These are phyloP conservation scores for Lepidostoma basale DNA, from an alignment of 1,140 invertebrate genomes.

Conservation along the genomic window DNA sequence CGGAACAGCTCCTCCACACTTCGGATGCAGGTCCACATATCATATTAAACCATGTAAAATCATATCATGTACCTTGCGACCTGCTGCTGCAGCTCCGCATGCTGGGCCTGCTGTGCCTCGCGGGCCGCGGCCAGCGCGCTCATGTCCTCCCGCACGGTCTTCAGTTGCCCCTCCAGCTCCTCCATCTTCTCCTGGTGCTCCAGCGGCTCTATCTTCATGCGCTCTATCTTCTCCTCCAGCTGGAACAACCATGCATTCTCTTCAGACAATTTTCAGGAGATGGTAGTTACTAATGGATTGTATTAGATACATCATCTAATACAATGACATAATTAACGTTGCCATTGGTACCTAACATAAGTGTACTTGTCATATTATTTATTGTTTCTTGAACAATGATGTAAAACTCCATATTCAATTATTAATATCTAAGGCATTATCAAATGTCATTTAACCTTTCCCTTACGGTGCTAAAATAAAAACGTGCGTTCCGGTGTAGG, in stretches of 20 bases:
- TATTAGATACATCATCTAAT: not conserved
- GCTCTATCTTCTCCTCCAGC: not conserved
- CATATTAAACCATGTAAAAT: not conserved
- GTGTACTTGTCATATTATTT: not conserved
- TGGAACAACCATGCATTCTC: no score
- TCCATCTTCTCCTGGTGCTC: conserved; percentile 4
- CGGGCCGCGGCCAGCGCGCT: not conserved
- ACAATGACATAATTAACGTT: not conserved
- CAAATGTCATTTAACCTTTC: no score
- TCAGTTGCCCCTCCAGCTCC: not conserved
- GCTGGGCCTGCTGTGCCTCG: not conserved
- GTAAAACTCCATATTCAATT: no score
- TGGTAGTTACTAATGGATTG: not conserved
- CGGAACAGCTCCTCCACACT: not conserved
- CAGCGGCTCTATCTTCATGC: not conserved
- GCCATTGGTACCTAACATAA: not conserved
- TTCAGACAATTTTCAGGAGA: no score
- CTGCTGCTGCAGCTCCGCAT: conserved; percentile 8
- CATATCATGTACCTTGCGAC: not conserved
- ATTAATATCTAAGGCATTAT: no score
- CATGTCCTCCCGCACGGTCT: not conserved
- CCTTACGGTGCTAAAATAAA: no score
- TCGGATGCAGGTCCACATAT: not conserved
- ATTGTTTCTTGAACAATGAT: no score
- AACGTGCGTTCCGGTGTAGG: no score